Percentiles rank a stretch among this genome's conserved stretches.
Conservation (phyloP, 2,797 vertebrate species). For the Platalea minor region DNA sequence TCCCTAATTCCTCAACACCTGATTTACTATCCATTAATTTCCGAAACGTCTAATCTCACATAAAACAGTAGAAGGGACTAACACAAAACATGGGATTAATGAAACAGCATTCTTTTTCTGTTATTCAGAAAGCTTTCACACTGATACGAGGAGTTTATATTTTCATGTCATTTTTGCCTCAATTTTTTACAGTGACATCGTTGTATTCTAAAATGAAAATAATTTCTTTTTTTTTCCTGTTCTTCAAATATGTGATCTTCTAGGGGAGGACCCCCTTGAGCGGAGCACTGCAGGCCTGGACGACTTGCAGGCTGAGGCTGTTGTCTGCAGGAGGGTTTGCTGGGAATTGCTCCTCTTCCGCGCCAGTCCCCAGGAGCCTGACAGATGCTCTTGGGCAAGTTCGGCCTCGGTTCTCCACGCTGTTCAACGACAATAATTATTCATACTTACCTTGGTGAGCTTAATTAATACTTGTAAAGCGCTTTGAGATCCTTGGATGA, state of each 20-base stretch:
- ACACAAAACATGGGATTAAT: not conserved
- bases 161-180: not conserved
- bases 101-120: not conserved
- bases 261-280: not conserved
- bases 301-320: not conserved
- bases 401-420: not conserved
- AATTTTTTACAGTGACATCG: not conserved
- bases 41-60: not conserved
- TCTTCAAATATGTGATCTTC: not conserved
- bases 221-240: not conserved
- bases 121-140: not conserved
- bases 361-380: not conserved
- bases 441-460: not conserved
- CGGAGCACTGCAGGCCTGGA: not conserved
- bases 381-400: not conserved
- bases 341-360: not conserved
- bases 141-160: fast-evolving
- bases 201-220: not conserved
- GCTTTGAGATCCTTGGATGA: constrained; percentile 37
- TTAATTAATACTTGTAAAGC: constrained; percentile 50
- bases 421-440: constrained; percentile 39
- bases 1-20: not conserved
- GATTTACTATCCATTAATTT: not conserved
- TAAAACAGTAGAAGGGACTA: not conserved
- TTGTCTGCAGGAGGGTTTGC: not conserved